Percentiles rank a stretch among this genome's conserved stretches.
Conservation (phyloP, 2,888 invertebrate genomes). For the Timandra comae region DNA sequence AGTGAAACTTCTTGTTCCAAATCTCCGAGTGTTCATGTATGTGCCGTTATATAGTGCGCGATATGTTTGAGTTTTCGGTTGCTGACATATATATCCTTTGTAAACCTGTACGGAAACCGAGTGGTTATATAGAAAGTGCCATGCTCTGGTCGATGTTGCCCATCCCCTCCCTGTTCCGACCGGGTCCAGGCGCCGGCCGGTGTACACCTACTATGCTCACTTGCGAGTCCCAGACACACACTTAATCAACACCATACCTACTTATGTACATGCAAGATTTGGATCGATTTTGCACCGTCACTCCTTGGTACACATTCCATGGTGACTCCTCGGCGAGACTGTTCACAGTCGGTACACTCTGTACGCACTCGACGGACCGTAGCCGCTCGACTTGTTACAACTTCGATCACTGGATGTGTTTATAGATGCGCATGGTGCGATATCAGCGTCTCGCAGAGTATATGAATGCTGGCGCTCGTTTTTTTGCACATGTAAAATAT, state of each 20-base stretch:
- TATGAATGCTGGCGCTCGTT: constrained; percentile 55
- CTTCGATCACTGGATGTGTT: constrained; percentile 49
- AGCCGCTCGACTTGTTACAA: constrained; percentile 62
- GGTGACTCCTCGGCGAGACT: constrained; percentile 8
- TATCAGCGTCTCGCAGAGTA: constrained; percentile 43
- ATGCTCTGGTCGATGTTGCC: constrained; percentile 72
- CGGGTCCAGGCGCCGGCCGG: constrained; percentile 30
- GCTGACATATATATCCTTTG: constrained; percentile 54
- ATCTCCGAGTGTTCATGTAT: constrained; percentile 74
- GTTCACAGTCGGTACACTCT: neutral
- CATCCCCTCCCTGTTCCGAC: constrained; percentile 46
- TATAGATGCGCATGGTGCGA: constrained; percentile 26
- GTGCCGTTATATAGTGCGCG: constrained; percentile 67
- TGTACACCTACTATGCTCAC: constrained; percentile 52
- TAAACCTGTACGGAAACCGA: constrained; percentile 61
- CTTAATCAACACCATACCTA: constrained; percentile 43
- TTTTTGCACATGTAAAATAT: constrained; percentile 65
- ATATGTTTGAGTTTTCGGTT: constrained; percentile 72
- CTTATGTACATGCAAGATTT: constrained; percentile 54
- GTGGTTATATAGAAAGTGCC: constrained; percentile 70
- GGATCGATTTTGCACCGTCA: constrained; percentile 81
- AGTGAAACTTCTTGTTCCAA: constrained; percentile 78
- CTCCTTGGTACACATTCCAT: constrained; percentile 58
- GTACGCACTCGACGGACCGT: constrained; percentile 19
- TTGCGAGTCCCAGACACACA: constrained; percentile 52